Conservation (phyloP, 2,888 invertebrate species). For the Xestia ashworthii region DNA sequence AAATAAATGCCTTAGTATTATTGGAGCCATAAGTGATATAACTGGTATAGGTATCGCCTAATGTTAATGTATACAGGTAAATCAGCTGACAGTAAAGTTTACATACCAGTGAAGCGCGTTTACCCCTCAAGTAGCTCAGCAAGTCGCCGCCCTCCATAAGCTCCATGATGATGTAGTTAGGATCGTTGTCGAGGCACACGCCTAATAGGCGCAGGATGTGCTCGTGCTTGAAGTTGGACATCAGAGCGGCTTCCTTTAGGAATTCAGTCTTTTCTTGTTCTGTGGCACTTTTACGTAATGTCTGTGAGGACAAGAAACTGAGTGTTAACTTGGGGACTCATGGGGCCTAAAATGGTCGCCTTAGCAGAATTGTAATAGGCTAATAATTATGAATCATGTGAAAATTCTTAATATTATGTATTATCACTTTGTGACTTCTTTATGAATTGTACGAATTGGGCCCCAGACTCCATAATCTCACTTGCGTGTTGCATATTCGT, state of each 20-base stretch:
- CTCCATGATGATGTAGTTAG: conserved; percentile 98
- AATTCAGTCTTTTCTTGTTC: conserved; percentile 98
- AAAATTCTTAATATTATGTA: too few relatives aligned
- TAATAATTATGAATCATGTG: too few relatives aligned
- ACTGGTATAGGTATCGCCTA: too few relatives aligned
- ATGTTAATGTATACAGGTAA: too few relatives aligned
- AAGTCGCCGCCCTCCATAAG: conserved; percentile 99
- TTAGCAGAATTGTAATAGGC: too few relatives aligned
- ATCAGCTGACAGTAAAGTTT: neutral
- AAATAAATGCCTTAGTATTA: too few relatives aligned
- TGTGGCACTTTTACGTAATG: conserved; percentile 97
- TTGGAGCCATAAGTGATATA: too few relatives aligned
- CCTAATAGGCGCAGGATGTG: conserved; percentile 98
- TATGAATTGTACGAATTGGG: too few relatives aligned
- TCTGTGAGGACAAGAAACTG: conserved; percentile 87
- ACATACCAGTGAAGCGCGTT: conserved; percentile 93
- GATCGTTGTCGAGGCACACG: conserved; percentile 98
- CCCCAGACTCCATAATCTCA: neutral
- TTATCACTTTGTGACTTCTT: too few relatives aligned
- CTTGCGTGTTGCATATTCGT: neutral
- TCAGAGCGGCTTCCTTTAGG: conserved; percentile 98
- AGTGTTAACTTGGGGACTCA: neutral
- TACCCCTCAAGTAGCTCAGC: conserved; percentile 96
- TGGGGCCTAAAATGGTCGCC: too few relatives aligned
- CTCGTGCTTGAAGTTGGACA: conserved; percentile 99